A percentile compares a stretch with the other conserved stretches of the same genome.
Evolutionary conservation across 2,888 invertebrate species (phyloP).

Genomic region (Catotricha subobsoleta): DNA sequence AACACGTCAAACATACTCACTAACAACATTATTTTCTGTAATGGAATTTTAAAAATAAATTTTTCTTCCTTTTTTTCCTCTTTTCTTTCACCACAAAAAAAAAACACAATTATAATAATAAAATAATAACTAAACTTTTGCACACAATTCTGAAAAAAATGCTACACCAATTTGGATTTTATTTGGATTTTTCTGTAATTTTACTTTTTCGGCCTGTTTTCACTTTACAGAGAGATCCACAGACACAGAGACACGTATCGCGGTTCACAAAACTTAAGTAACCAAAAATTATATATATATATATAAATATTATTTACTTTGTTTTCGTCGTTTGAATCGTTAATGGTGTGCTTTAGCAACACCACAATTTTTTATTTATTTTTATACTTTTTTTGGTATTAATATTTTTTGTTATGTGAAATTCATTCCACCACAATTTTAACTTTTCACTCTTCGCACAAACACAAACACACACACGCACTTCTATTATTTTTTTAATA

Average conservation of each 20-base stretch:
- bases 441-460: background rate
- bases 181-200: background rate
- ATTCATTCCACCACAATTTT: background rate
- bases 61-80: background rate
- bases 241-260: too few relatives aligned
- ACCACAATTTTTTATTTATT: background rate
- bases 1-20: conserved; percentile 7
- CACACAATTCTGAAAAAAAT: background rate
- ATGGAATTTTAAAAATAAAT: background rate
- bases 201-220: too few relatives aligned
- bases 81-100: background rate
- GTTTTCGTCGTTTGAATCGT: too few relatives aligned
- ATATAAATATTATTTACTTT: too few relatives aligned
- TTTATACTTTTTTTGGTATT: background rate
- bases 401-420: background rate
- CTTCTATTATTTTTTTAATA: background rate
- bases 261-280: too few relatives aligned
- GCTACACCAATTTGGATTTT: background rate
- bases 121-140: too few relatives aligned
- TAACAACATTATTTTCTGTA: conserved; percentile 2
- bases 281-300: too few relatives aligned
- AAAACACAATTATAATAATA: too few relatives aligned
- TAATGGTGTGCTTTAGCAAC: too few relatives aligned
- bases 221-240: too few relatives aligned
- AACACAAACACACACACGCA: background rate